Percentiles rank a stretch among this genome's conserved stretches.
phyloP scores from a whole-genome alignment of 2,113 vertebrate species.

The Chloroceryle aenea region DNA sequence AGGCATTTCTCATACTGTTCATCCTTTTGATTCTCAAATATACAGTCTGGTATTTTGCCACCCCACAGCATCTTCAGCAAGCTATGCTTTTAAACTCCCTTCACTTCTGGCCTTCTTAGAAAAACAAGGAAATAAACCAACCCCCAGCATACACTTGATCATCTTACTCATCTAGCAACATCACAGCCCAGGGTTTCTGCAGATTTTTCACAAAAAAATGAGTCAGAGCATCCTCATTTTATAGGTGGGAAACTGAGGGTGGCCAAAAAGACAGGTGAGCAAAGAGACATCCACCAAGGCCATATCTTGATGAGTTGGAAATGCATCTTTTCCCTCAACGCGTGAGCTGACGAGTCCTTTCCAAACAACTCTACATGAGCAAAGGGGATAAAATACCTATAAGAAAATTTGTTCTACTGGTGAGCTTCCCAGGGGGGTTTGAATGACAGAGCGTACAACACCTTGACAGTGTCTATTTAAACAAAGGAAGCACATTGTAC shows the following conservation, averaged over 20 bases:
- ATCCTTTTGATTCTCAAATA: not conserved
- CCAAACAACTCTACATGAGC: not conserved
- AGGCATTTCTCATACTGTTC: not conserved
- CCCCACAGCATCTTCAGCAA: not conserved
- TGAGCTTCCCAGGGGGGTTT: not conserved
- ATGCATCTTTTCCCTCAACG: not conserved
- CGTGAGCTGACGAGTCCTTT: not conserved
- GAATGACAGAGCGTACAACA: not conserved
- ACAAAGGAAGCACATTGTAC: not conserved
- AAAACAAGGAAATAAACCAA: not conserved
- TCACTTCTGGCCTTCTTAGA: not conserved
- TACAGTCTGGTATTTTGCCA: not conserved
- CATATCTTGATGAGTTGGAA: not conserved
- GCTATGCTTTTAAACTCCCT: not conserved
- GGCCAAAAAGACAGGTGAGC: not conserved
- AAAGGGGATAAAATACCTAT: not conserved
- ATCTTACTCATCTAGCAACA: not conserved
- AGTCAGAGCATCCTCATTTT: not conserved
- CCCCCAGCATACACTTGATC: not conserved
- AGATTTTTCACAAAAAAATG: not conserved
- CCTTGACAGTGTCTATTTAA: not conserved
- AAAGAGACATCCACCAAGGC: not conserved
- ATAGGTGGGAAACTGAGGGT: not conserved
- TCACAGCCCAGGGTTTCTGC: not conserved
- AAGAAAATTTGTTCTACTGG: not conserved